Evolutionary conservation across 2,797 vertebrate genomes (phyloP).

Genomic region (Remorina albescens): DNA sequence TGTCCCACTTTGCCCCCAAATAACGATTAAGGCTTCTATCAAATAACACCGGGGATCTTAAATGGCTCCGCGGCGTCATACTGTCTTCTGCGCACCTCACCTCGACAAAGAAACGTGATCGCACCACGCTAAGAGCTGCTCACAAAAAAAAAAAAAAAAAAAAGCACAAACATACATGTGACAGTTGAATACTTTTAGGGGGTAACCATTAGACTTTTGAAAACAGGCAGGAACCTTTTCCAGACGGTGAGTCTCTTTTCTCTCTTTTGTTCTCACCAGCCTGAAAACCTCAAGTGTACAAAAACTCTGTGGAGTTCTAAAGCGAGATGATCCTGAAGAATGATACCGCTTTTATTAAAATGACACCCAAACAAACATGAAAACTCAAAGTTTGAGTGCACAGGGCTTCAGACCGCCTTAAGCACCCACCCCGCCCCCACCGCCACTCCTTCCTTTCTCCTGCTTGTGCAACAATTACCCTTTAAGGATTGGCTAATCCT

Average conservation of each 20-base stretch:
- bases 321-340: conserved; percentile 43
- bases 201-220: conserved; percentile 82
- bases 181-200: conserved; percentile 52
- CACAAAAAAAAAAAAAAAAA: too few species aligned
- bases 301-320: conserved; percentile 51
- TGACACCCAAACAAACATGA: conserved; percentile 76
- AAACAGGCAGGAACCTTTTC: conserved; percentile 62
- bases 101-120: conserved; percentile 74
- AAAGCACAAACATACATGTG: conserved; percentile 22
- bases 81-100: conserved; percentile 63
- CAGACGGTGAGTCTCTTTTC: conserved; percentile 20
- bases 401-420: conserved; percentile 52
- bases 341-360: conserved; percentile 51
- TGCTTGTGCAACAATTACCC: conserved; percentile 75
- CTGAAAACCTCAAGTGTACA: conserved; percentile 57
- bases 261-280: conserved; percentile 30
- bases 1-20: conserved; percentile 77
- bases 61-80: conserved; percentile 72
- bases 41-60: conserved; percentile 74
- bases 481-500: conserved; percentile 83
- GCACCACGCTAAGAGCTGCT: conserved; percentile 28
- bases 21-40: conserved; percentile 82
- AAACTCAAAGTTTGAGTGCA: conserved; percentile 60
- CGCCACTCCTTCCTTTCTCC: too few species aligned
- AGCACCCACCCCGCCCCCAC: conserved; percentile 20